Evolutionary conservation across 2,797 vertebrate species (phyloP).

Genomic region (Emys orbicularis): DNA sequence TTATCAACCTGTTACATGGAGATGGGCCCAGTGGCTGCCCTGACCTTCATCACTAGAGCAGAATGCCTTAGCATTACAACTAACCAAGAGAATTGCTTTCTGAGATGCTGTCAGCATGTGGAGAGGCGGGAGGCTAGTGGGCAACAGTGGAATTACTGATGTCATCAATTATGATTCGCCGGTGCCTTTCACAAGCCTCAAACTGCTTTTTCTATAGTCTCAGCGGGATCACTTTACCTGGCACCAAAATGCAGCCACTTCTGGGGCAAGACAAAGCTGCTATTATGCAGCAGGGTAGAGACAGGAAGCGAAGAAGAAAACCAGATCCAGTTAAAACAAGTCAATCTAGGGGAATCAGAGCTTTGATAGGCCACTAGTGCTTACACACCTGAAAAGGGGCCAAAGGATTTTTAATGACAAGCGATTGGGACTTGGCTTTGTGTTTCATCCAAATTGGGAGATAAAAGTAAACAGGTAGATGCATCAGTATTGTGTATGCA

Average conservation of each 20-base stretch:
- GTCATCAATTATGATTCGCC: neutral
- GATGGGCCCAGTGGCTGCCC: neutral
- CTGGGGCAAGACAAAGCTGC: rapidly evolving
- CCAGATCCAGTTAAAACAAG: neutral
- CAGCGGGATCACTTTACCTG: neutral
- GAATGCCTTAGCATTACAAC: rapidly evolving
- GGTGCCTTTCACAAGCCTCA: too few species aligned
- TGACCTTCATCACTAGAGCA: neutral
- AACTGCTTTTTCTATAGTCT: neutral
- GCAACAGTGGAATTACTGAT: neutral
- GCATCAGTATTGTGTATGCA: neutral
- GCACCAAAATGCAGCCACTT: neutral
- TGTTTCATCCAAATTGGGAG: neutral
- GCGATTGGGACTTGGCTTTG: neutral
- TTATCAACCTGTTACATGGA: neutral
- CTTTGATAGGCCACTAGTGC: rapidly evolving
- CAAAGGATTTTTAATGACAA: neutral
- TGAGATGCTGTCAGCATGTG: neutral
- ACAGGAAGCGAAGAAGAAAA: neutral
- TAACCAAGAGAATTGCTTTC: rapidly evolving
- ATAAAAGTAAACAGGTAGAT: neutral
- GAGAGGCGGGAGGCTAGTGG: neutral
- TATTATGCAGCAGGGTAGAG: rapidly evolving
- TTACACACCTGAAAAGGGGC: neutral
- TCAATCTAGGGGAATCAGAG: neutral